phyloP scores from a whole-genome alignment of 1,140 invertebrate species.

The Drosophila nikananu region DNA sequence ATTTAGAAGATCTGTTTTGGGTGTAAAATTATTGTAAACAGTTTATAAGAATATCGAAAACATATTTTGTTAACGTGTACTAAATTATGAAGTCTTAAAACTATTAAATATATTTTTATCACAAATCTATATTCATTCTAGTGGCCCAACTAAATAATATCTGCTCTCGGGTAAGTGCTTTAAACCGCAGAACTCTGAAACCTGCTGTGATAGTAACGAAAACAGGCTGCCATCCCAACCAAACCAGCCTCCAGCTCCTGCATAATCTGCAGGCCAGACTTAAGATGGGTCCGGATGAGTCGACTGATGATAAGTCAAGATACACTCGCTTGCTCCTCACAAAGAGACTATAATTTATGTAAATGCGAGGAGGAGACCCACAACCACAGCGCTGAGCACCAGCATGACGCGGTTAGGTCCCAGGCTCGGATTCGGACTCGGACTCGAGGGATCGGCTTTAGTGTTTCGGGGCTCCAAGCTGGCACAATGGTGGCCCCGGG shows the following conservation, averaged over 20 bases:
- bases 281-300: conserved; percentile 26
- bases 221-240: not conserved
- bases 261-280: conserved; percentile 4
- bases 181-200: not conserved
- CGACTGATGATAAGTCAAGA: conserved; percentile 49
- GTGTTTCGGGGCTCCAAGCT: conserved; percentile 38
- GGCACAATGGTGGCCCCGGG: conserved; percentile 51
- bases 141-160: not conserved
- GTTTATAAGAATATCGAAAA: not conserved
- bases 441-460: conserved; percentile 26
- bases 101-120: not conserved
- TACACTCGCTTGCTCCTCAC: conserved; percentile 20
- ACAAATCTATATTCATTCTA: not conserved
- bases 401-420: conserved; percentile 44
- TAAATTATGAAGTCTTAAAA: too few relatives aligned
- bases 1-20: not conserved
- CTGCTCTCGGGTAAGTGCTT: not conserved
- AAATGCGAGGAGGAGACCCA: conserved; percentile 53
- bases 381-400: conserved; percentile 31
- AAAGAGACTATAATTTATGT: conserved; percentile 77
- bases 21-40: not conserved
- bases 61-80: too few relatives aligned
- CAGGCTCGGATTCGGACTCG: not conserved
- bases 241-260: conserved; percentile 2
- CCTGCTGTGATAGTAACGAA: conserved; percentile 30